Evolutionary conservation across 2,797 vertebrate species (phyloP).

Genomic region (Molossus molossus): DNA sequence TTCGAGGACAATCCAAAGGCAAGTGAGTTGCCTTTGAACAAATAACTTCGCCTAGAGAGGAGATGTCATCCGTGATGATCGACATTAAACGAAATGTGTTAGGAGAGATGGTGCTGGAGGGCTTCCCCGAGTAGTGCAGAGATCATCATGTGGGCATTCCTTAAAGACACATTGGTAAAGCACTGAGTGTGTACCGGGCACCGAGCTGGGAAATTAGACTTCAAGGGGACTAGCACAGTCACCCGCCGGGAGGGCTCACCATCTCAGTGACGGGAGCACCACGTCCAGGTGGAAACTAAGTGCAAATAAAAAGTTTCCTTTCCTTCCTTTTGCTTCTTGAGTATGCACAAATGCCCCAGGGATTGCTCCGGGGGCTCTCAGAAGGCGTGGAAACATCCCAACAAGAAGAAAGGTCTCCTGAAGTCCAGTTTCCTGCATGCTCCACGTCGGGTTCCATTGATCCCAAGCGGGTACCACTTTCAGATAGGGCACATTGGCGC

Average conservation of each 20-base stretch:
- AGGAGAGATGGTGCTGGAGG: background rate
- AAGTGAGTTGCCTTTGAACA: conserved; percentile 57
- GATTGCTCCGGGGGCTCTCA: background rate
- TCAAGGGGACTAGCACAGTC: background rate
- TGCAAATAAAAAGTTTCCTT: conserved; percentile 1
- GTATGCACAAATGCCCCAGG: background rate
- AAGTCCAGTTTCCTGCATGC: background rate
- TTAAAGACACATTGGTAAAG: conserved; percentile 12
- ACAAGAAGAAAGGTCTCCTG: background rate
- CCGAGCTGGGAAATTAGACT: background rate
- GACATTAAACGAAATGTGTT: background rate
- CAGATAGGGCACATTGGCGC: background rate
- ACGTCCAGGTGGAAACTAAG: conserved; percentile 13
- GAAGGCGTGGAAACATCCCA: background rate
- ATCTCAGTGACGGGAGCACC: background rate
- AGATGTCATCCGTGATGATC: background rate
- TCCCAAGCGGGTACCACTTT: conserved; percentile 45
- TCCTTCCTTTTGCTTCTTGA: background rate
- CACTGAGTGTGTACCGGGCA: background rate
- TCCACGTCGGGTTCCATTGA: background rate
- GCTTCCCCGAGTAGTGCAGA: background rate
- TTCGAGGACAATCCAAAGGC: conserved; percentile 12
- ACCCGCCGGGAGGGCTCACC: background rate
- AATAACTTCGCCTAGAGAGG: conserved; percentile 19
- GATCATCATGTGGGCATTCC: background rate